Base-by-base conservation (phyloP, 2,113 vertebrate species). In the Carettochelys insculpta region DNA sequence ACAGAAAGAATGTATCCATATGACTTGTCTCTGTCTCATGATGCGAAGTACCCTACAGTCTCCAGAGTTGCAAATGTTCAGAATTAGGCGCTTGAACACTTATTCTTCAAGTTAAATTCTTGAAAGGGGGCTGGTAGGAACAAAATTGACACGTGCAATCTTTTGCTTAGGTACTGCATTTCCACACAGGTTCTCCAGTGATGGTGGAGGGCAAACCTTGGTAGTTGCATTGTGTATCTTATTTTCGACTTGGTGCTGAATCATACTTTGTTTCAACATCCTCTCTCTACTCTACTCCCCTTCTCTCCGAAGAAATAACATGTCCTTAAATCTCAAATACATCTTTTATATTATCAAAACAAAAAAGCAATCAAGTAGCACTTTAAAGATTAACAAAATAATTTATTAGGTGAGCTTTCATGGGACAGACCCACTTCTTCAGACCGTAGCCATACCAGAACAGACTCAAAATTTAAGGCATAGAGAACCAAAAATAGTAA, bases 161-260 rank as follows among this genome's bases (percentile, higher is more conserved):
- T 90, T 88, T 88, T 75, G 75, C 78, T 61, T 78, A 91, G 82
- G 38, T 41, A 6, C 22, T 43, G 68, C 38, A 71, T 85, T 61
- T 34, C 12, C 29, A 34, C 31, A 61, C 29, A 31, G 31, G 8
- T 61, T 93, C 85, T 88, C 95, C 92, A 94, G 86, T 94, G 94
- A 89, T 81, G 90, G 83, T 81, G 8, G 77, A 86, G 89, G 94
- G 94, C 92, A 94, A 86, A 85, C 45, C 61, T 20, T 73, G 24
- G 90, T 82, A 85, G 79, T 96, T 80, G 87, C 14, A 2, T 58
- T 82, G 77, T 89, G 92, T 90, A 76, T 86, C 82, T 89, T 89
- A 90, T 89, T 94, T 88, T 81, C 54, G 52, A 53, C 92, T 82
- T 88, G 78, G 38, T 94, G 12, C 86, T 95, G 95, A 94, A 92